Conservation (phyloP, 1,140 invertebrate genomes). For the Drosophila persimilis region DNA sequence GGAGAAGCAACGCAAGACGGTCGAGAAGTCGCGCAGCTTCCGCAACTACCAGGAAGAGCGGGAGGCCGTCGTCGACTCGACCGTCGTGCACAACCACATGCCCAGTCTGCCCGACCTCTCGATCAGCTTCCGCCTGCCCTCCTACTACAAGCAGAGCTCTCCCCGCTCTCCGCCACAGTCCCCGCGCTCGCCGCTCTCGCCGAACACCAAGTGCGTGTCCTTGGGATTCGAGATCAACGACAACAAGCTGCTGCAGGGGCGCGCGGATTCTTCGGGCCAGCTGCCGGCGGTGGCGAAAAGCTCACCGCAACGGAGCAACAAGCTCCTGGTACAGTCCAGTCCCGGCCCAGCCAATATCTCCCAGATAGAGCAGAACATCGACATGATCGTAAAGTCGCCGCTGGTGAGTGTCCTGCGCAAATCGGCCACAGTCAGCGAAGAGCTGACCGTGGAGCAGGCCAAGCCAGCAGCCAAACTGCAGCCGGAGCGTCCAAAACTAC, state of each 20-base stretch:
- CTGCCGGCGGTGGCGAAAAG: slow-evolving; percentile 15
- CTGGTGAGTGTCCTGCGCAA: slow-evolving; percentile 73
- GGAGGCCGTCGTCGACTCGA: slow-evolving; percentile 3
- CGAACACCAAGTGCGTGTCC: slow-evolving; percentile 56
- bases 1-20: slow-evolving; percentile 83
- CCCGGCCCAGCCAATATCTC: slow-evolving; percentile 52
- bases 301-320: slow-evolving; percentile 49
- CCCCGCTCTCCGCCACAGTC: slow-evolving; percentile 34
- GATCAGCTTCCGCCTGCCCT: slow-evolving; percentile 70
- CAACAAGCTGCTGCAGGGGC: slow-evolving; percentile 66
- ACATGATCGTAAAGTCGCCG: slow-evolving; percentile 77
- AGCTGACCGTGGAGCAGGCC: slow-evolving; percentile 8
- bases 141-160: slow-evolving; percentile 57
- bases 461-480: slow-evolving; percentile 18
- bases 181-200: slow-evolving; percentile 55
- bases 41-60: slow-evolving; percentile 84
- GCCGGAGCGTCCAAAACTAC: slow-evolving; percentile 52
- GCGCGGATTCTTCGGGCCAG: slow-evolving; percentile 59
- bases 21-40: slow-evolving; percentile 88
- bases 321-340: slow-evolving; percentile 36
- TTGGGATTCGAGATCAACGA: slow-evolving; percentile 78
- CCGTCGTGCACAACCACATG: slow-evolving; percentile 67
- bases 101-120: slow-evolving; percentile 80
- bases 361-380: slow-evolving; percentile 78
- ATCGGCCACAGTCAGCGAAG: slow-evolving; percentile 42